Evolutionary conservation across 2,113 vertebrate genomes (phyloP).

Genomic region (Amphiprion percula): DNA sequence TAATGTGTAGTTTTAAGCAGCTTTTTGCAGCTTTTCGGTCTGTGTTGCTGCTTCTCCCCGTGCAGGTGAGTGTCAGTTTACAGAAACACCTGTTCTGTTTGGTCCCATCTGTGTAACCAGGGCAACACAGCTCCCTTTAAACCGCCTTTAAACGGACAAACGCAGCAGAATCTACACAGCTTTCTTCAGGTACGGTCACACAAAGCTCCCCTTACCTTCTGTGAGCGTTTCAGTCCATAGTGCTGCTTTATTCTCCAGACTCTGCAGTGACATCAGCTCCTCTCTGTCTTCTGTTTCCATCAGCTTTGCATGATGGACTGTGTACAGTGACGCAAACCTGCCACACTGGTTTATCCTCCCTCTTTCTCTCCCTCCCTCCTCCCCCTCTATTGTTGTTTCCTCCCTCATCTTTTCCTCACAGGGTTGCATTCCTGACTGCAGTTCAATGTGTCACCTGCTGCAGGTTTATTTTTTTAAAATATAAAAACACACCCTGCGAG

Average conservation of each 20-base stretch:
- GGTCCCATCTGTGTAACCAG: slow-evolving; percentile 67
- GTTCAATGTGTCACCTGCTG: slow-evolving; percentile 52
- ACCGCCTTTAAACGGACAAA: not conserved
- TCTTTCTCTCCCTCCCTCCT: slow-evolving; percentile 67
- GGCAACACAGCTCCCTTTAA: slow-evolving; percentile 54
- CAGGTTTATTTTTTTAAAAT: not conserved
- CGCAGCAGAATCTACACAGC: not conserved
- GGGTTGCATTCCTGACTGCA: slow-evolving; percentile 73
- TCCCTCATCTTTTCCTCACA: slow-evolving; percentile 70
- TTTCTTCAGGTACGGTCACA: not conserved
- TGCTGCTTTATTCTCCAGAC: slow-evolving; percentile 31
- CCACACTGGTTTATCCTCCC: slow-evolving; percentile 82
- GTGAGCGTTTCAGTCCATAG: not conserved
- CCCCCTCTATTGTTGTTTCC: slow-evolving; percentile 72
- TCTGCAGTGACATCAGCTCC: slow-evolving; percentile 59
- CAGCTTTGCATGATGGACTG: slow-evolving; percentile 79
- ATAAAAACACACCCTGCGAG: slow-evolving; percentile 23
- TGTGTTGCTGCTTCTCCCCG: not conserved
- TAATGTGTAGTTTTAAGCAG: not conserved
- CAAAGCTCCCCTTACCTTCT: slow-evolving; percentile 61
- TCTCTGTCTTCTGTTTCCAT: slow-evolving; percentile 49
- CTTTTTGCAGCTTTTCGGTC: not conserved
- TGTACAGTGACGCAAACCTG: slow-evolving; percentile 79
- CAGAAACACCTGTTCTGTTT: slow-evolving; percentile 79
- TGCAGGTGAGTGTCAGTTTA: slow-evolving; percentile 78